Percentiles rank a stretch among this genome's conserved stretches.
Evolutionary conservation across 2,888 invertebrate species (phyloP).

Genomic region (Zygaena filipendulae): DNA sequence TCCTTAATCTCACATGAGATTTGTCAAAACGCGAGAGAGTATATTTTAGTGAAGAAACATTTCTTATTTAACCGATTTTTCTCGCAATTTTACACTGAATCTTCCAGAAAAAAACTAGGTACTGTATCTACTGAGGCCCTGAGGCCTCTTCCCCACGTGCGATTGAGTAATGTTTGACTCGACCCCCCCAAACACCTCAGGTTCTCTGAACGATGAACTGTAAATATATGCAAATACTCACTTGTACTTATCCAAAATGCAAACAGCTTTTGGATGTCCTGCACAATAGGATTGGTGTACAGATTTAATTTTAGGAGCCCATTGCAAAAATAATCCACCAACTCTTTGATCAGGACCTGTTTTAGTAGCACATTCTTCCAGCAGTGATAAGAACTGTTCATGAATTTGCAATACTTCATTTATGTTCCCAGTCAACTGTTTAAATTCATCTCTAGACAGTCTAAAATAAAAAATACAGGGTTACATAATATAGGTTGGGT

Average conservation of each 20-base stretch:
- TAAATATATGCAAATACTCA: conserved; percentile 49
- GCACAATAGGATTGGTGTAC: conserved; percentile 92
- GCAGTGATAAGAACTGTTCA: conserved; percentile 78
- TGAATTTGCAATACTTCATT: conserved; percentile 88
- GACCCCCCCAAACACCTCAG: no score
- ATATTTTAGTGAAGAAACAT: no score
- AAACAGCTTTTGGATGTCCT: conserved; percentile 94
- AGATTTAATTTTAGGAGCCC: conserved; percentile 83
- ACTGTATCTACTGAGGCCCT: no score
- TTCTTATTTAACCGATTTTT: no score
- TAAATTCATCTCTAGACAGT: conserved; percentile 85
- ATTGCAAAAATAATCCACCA: conserved; percentile 90
- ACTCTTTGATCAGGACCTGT: conserved; percentile 83
- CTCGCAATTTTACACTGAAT: no score
- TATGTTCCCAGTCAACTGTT: conserved; percentile 88
- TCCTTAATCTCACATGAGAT: no score
- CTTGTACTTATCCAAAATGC: conserved; percentile 93
- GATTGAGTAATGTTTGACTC: no score
- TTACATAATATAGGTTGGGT: background rate
- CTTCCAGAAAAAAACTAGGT: no score
- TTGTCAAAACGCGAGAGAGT: no score
- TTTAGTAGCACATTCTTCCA: conserved; percentile 83
- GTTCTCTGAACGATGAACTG: no score
- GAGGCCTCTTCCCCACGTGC: no score
- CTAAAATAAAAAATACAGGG: conserved; percentile 53